Evolutionary conservation across 2,888 invertebrate genomes (phyloP), one percentile per base, ranked within the genome.

Genomic region (Stenichneumon culpator): DNA sequence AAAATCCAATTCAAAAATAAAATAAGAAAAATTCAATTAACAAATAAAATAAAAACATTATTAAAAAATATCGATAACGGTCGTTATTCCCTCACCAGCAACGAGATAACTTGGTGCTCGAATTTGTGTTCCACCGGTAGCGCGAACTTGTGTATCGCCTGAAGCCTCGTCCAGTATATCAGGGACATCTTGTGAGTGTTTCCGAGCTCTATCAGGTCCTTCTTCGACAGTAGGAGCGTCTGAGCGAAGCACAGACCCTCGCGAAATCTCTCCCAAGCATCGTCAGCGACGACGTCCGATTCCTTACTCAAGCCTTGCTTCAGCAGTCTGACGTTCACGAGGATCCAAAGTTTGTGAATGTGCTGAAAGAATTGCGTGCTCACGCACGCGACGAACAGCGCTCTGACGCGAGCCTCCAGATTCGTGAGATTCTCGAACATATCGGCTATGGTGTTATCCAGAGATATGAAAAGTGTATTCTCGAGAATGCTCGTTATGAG

Each of bases 271-370:
- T 93, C 94, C 0, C 93, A 91, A 0, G 87, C 57, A 2, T 89
- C 89, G 0, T 36, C 28, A 7, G 92, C 90, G 0, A 93, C 73
- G 2, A 44, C 0, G 3, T 78, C 81, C 63, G 57, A 82, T 81
- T 86, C 87, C 87, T 9, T 90, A 80, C 47, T 78, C 9, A 86
- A 28, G 0, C 90, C 90, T 47, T 83, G 84, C 82, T 92, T 93
- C 6, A 94, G 44, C 84, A 91, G 92, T 28, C 92, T 86, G 16
- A 95, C 93, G n/a, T 93, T 89, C 39, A 95, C 89, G 82, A 95
- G 92, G 86, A 95, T 94, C 39, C 95, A 86, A 3, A 96, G 90
- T 90, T 95, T 96, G 22, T 95, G 93, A 25, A 95, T 90, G 3
- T 95, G 93, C 44, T 95, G 92, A 0, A 94, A 89, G 19, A 95